These are phyloP conservation scores for Galeruca laticollis DNA, from an alignment of 2,888 invertebrate species.

Conservation along the genomic window DNA sequence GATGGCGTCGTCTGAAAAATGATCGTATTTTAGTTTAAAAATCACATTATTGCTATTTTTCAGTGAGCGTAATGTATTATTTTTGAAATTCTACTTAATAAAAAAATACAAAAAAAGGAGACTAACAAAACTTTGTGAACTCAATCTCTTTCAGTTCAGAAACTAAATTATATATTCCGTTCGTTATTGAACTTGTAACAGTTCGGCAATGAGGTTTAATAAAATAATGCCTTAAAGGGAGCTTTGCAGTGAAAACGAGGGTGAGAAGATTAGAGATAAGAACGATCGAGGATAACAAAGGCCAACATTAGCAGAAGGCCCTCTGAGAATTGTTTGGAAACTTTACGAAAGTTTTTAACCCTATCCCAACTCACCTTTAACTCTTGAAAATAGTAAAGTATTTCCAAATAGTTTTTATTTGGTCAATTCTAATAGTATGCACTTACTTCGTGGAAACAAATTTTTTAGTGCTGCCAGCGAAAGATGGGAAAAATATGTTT, in stretches of 20 bases:
- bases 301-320: slow-evolving; percentile 40
- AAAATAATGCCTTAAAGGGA: slow-evolving; percentile 43
- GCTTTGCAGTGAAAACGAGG: slow-evolving; percentile 40
- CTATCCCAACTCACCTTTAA: slow-evolving; percentile 32
- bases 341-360: slow-evolving; percentile 40
- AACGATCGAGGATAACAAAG: slow-evolving; percentile 44
- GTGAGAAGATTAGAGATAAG: slow-evolving; percentile 47
- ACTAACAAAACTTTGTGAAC: background rate
- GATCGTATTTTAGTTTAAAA: no score
- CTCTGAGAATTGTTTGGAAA: slow-evolving; percentile 44
- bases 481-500: no score
- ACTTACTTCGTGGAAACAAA: background rate
- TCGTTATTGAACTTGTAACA: slow-evolving; percentile 30
- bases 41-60: no score
- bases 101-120: background rate
- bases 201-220: slow-evolving; percentile 42
- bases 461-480: no score
- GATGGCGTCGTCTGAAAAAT: no score
- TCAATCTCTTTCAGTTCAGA: background rate
- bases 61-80: no score
- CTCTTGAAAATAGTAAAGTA: slow-evolving; percentile 13
- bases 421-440: background rate
- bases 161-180: slow-evolving; percentile 1
- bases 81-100: no score
- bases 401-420: slow-evolving; percentile 9